Evolutionary conservation across 1,140 invertebrate species (phyloP).

Genomic region (Aphelenchoides avenae): DNA sequence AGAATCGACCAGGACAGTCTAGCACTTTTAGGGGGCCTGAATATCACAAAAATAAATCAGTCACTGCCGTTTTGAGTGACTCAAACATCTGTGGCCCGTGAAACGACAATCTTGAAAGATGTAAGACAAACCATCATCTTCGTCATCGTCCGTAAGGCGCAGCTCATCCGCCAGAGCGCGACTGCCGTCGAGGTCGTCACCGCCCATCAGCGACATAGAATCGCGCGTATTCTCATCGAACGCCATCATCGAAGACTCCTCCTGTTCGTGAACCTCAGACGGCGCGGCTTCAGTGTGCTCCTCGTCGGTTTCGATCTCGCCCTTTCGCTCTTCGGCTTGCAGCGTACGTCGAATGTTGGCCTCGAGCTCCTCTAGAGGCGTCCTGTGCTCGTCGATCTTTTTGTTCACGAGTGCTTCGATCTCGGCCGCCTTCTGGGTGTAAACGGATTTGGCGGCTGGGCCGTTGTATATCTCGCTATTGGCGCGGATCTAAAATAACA

Average conservation of each 20-base stretch:
- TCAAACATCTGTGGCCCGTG: too few species aligned
- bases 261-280: neutral
- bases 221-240: slow-evolving; percentile 12
- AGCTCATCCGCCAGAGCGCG: too few species aligned
- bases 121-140: too few species aligned
- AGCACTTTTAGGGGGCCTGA: too few species aligned
- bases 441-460: slow-evolving; percentile 26
- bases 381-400: slow-evolving; percentile 23
- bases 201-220: neutral
- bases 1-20: too few species aligned
- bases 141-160: too few species aligned
- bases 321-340: too few species aligned
- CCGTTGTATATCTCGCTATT: slow-evolving; percentile 41
- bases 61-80: too few species aligned
- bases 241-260: neutral
- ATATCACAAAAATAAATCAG: too few species aligned
- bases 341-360: slow-evolving; percentile 25
- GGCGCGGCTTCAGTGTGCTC: slow-evolving; percentile 8
- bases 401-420: slow-evolving; percentile 27
- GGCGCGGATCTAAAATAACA: slow-evolving; percentile 29
- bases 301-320: too few species aligned
- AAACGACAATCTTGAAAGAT: too few species aligned
- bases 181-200: neutral
- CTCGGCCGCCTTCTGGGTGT: slow-evolving; percentile 42
- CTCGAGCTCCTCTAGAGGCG: slow-evolving; percentile 30